Evolutionary conservation across 2,113 vertebrate species (phyloP).

Genomic region (Pelecanoides urinatrix): DNA sequence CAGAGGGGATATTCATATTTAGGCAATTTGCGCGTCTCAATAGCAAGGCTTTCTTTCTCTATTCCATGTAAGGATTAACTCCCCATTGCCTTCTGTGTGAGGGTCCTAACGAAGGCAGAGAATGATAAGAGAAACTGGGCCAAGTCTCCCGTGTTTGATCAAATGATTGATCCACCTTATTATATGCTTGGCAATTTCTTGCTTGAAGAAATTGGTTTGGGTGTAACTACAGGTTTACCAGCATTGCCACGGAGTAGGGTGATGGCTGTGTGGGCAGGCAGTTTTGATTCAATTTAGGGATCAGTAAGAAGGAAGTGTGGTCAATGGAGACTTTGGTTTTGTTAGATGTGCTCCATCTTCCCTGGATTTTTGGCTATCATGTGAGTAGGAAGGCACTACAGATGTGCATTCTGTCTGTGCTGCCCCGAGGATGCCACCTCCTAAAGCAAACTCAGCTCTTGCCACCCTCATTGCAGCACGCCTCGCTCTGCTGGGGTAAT

Average conservation of each 20-base stretch:
- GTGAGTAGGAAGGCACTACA: neutral
- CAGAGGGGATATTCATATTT: neutral
- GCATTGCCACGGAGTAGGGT: neutral
- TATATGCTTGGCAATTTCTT: neutral
- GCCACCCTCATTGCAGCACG: fast-evolving
- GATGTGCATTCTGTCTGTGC: neutral
- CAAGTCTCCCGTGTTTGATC: neutral
- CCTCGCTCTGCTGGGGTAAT: fast-evolving
- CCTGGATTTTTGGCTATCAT: neutral
- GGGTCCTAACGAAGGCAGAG: neutral
- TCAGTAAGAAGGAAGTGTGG: neutral
- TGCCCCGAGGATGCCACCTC: neutral
- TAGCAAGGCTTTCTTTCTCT: neutral
- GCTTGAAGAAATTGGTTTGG: neutral
- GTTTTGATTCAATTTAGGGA: neutral
- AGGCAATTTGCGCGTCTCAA: neutral
- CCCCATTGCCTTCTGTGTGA: neutral
- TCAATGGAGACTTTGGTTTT: neutral
- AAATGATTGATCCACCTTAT: neutral
- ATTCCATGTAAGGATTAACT: neutral
- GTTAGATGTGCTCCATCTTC: neutral
- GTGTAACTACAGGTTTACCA: conserved; percentile 45
- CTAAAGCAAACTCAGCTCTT: neutral
- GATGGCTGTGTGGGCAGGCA: neutral
- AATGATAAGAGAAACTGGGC: neutral